phyloP scores from a whole-genome alignment of 2,113 vertebrate genomes.

The Odocoileus virginianus region DNA sequence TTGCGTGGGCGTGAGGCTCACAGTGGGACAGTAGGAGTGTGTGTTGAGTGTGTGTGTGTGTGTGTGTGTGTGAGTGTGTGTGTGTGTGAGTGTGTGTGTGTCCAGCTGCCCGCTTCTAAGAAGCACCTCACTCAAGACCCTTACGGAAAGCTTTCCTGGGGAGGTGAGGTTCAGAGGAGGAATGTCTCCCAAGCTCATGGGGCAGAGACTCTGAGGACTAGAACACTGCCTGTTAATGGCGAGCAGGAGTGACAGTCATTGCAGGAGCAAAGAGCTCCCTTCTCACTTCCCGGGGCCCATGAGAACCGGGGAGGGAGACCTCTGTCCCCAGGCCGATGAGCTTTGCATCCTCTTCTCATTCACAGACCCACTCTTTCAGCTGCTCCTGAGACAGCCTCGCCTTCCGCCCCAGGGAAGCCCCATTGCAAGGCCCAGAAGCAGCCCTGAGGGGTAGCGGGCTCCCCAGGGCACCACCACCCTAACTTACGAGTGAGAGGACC shows the following conservation, averaged over 20 bases:
- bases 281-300: rapidly evolving
- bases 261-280: neutral
- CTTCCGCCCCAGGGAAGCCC: neutral
- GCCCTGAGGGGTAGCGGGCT: neutral
- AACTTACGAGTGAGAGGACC: neutral
- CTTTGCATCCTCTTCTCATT: neutral
- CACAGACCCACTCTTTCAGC: neutral
- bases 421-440: neutral
- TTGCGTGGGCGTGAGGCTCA: rapidly evolving
- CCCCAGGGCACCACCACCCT: rapidly evolving
- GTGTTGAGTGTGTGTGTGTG: neutral
- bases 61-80: neutral
- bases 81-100: rapidly evolving
- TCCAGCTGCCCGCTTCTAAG: neutral
- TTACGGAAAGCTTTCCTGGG: neutral
- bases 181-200: rapidly evolving
- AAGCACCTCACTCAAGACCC: neutral
- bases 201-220: neutral
- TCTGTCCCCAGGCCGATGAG: neutral
- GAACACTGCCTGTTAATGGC: neutral
- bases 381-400: rapidly evolving
- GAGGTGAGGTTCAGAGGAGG: neutral
- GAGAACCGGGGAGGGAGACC: neutral
- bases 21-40: neutral
- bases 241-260: rapidly evolving